Conservation (phyloP, 1,140 invertebrate genomes). For the Heliconius himera region DNA sequence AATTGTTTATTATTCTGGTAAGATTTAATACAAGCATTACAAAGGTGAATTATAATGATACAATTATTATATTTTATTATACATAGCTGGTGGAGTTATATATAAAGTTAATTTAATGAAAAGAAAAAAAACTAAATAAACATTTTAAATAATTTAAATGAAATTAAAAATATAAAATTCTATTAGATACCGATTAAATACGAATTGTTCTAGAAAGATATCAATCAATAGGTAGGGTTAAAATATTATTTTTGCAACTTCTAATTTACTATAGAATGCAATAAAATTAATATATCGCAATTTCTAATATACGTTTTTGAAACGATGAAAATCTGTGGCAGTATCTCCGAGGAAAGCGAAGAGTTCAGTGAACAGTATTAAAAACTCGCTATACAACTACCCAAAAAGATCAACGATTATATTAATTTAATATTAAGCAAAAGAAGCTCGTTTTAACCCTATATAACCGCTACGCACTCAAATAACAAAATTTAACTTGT, state of each 20-base stretch:
- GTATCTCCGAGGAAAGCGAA: constrained; percentile 27
- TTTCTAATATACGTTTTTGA: constrained; percentile 7
- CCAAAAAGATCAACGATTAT: constrained; percentile 16
- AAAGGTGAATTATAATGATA: constrained; percentile 25
- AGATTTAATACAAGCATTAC: constrained; percentile 25
- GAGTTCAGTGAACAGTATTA: constrained; percentile 18
- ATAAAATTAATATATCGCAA: background rate
- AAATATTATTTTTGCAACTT: background rate
- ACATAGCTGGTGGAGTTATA: constrained; percentile 28
- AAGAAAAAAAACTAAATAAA: background rate
- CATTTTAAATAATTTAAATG: constrained; percentile 9
- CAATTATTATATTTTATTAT: constrained; percentile 21
- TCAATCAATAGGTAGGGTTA: constrained; percentile 9
- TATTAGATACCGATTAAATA: constrained; percentile 7
- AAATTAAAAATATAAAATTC: constrained; percentile 10
- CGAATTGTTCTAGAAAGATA: constrained; percentile 6
- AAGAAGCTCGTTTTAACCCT: constrained; percentile 30
- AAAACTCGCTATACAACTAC: constrained; percentile 18
- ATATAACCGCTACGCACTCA: constrained; percentile 11
- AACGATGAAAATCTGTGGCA: constrained; percentile 28
- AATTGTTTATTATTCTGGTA: constrained; percentile 29
- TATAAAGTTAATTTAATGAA: constrained; percentile 16
- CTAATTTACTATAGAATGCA: background rate
- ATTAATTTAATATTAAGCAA: constrained; percentile 22
- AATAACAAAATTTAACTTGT: constrained; percentile 48